Evolutionary conservation across 2,888 invertebrate genomes (phyloP).

Genomic region (Alloplasta piceator): DNA sequence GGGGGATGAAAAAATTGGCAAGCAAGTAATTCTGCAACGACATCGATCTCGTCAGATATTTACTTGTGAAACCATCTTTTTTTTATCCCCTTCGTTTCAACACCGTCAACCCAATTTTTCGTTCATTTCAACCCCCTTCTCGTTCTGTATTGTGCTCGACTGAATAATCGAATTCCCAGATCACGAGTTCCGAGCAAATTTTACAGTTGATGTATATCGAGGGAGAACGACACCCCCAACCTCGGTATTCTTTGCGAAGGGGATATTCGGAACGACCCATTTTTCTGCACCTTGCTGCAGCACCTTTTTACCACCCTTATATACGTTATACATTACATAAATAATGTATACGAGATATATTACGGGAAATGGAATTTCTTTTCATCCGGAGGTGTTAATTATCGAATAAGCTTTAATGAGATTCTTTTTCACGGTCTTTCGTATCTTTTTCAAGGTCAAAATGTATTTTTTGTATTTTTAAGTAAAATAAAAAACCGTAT

Average conservation of each 20-base stretch:
- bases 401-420: too few relatives aligned
- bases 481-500: too few relatives aligned
- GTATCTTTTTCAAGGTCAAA: too few relatives aligned
- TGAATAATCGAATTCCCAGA: constrained; percentile 44
- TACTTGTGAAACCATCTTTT: constrained; percentile 54
- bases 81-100: constrained; percentile 29
- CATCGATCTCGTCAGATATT: background rate
- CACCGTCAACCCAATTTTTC: constrained; percentile 56
- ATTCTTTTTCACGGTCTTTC: too few relatives aligned
- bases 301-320: background rate
- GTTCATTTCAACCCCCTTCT: constrained; percentile 6
- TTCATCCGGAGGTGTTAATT: too few relatives aligned
- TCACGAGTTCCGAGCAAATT: constrained; percentile 45
- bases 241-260: constrained; percentile 12
- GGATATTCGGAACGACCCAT: constrained; percentile 44
- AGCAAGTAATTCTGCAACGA: background rate
- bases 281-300: constrained; percentile 23
- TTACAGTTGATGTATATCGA: constrained; percentile 42
- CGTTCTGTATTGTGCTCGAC: constrained; percentile 17
- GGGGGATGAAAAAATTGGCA: background rate
- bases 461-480: too few relatives aligned
- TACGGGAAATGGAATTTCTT: too few relatives aligned
- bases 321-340: constrained; percentile 1
- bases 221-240: constrained; percentile 19
- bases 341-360: background rate